Conservation (phyloP, 2,888 invertebrate species). For the Brenthis daphne region DNA sequence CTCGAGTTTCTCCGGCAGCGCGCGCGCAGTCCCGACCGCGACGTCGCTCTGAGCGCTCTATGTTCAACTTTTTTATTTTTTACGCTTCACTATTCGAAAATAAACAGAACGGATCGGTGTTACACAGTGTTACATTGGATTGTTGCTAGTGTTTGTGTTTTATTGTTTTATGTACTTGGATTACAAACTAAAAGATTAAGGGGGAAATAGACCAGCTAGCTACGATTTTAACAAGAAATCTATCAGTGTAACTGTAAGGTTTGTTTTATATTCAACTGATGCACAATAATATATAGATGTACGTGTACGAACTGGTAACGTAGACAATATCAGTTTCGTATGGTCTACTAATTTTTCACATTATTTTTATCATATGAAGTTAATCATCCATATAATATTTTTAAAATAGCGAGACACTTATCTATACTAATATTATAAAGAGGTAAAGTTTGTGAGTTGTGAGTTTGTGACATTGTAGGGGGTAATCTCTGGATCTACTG, state of each 20-base stretch:
- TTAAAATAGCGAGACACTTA: too few relatives aligned
- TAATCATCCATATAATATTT: too few relatives aligned
- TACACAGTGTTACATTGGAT: constrained; percentile 39
- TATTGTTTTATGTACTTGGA: constrained; percentile 54
- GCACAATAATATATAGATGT: constrained; percentile 2
- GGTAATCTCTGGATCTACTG: too few relatives aligned
- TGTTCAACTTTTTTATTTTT: constrained; percentile 10
- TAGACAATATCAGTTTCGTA: too few relatives aligned
- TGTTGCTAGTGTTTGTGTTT: constrained; percentile 46
- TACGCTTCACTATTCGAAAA: constrained; percentile 37
- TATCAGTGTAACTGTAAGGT: constrained; percentile 69
- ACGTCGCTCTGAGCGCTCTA: constrained; percentile 62
- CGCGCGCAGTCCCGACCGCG: constrained; percentile 62
- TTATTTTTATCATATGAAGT: too few relatives aligned
- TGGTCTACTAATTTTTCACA: too few relatives aligned
- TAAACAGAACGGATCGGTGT: constrained; percentile 40
- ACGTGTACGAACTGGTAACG: neutral
- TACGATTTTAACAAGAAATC: constrained; percentile 45
- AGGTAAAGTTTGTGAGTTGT: too few relatives aligned
- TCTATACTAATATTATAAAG: too few relatives aligned
- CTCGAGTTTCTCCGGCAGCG: constrained; percentile 70
- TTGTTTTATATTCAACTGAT: constrained; percentile 47
- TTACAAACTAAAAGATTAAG: constrained; percentile 39
- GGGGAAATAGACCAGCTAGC: constrained; percentile 52
- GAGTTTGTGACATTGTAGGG: too few relatives aligned